Evolutionary conservation across 2,797 vertebrate species (phyloP).

Genomic region (Enteromius mattozi): DNA sequence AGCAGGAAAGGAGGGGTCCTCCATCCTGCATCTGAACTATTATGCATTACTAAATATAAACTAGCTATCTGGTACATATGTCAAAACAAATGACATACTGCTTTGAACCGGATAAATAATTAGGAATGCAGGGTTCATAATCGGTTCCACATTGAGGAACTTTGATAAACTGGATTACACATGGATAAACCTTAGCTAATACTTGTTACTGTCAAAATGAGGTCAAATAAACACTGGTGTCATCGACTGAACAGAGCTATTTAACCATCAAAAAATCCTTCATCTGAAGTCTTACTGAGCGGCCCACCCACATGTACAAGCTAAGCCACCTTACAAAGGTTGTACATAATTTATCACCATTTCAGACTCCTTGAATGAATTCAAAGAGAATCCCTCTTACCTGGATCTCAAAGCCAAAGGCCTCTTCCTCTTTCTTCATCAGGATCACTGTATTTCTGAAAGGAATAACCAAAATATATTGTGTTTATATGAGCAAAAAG

Average conservation of each 20-base stretch:
- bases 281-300: background rate
- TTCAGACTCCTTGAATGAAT: conserved; percentile 5
- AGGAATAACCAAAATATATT: conserved; percentile 45
- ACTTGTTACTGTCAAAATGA: background rate
- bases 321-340: background rate
- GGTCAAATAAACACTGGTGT: conserved; percentile 23
- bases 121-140: background rate
- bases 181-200: conserved; percentile 8
- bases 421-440: conserved; percentile 88
- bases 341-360: background rate
- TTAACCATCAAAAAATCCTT: background rate
- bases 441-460: conserved; percentile 87
- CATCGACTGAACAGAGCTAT: background rate
- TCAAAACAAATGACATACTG: background rate
- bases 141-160: background rate
- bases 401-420: conserved; percentile 97
- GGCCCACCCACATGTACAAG: background rate
- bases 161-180: conserved; percentile 14
- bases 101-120: background rate
- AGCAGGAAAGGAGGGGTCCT: conserved; percentile 73
- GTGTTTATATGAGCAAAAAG: conserved; percentile 6
- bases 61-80: conserved; percentile 55
- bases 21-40: conserved; percentile 33
- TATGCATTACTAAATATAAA: conserved; percentile 68
- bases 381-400: conserved; percentile 71